Evolutionary conservation across 2,113 vertebrate genomes (phyloP), one percentile per base, ranked within the genome.

Genomic region (Gallinago jamesoni): DNA sequence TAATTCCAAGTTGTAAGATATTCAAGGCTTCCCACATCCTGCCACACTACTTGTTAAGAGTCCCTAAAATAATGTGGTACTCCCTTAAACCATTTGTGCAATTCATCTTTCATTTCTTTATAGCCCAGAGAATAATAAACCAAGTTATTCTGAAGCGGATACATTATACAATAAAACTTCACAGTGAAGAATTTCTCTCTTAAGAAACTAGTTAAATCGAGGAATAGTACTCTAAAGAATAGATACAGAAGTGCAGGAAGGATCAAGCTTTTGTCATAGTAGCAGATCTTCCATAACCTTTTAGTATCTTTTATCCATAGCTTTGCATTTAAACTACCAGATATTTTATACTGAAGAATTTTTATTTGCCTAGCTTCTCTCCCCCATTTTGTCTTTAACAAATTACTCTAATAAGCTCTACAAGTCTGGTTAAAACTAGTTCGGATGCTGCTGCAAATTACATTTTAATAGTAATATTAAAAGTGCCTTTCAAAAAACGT

Each of bases 391-490:
- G 17, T 57, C 82, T 76, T 84, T 43, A 87, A 63, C 23, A 87
- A 24, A 63, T 78, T 20, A 52, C 24, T 45, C 52, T 7, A 57
- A 60, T 15, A 55, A 80, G 19, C 37, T 63, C 70, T 37, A 16
- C 8, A 25, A 57, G 27, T 28, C 10, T 30, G 45, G 24, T 78
- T 75, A 70, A 76, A 90, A 76, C 21, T 12, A 73, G 50, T 57
- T 94, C 74, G 89, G 94, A 93, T 94, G 89, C 94, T 96, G 92
- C 96, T 96, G 94, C 92, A 96, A 96, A 94, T 76, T 68, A 84
- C 22, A 15, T 80, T 96, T 96, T 87, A 94, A 83, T 77, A 96
- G 94, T 6, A 66, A 85, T 74, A 69, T 31, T 73, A 24, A 56
- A 87, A 91, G 52, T 55, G 41, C 22, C 37, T 76, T 82, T 80